Conservation (phyloP, 2,797 vertebrate genomes). For the Coracias cyanogaster region DNA sequence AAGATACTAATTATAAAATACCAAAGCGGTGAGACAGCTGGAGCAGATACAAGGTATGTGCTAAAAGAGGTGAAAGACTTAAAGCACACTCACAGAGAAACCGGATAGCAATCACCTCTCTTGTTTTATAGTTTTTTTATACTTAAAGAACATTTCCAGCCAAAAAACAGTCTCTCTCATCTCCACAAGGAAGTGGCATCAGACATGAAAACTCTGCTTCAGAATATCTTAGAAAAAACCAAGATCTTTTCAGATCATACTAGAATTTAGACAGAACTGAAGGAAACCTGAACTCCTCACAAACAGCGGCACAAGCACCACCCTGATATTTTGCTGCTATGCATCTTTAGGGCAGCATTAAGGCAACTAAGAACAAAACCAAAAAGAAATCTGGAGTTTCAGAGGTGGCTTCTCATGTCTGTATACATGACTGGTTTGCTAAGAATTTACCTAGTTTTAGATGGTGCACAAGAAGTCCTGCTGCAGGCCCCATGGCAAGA, state of each 20-base stretch:
- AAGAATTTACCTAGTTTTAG: background rate
- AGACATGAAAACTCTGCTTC: background rate
- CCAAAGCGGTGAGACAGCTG: constrained; percentile 19
- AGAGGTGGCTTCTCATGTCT: background rate
- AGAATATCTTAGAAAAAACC: background rate
- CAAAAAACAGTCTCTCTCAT: background rate
- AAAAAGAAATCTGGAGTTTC: background rate
- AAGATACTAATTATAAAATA: constrained; percentile 24
- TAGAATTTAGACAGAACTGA: background rate
- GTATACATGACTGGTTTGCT: background rate
- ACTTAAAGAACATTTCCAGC: background rate
- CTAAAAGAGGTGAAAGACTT: background rate
- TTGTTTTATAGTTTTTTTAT: background rate
- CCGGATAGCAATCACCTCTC: background rate
- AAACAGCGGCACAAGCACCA: background rate
- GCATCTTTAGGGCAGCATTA: background rate
- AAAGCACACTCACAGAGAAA: background rate
- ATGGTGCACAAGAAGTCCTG: background rate
- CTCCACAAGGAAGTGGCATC: fast-evolving
- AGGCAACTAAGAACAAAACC: background rate
- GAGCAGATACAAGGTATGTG: background rate
- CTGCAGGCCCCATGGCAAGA: background rate
- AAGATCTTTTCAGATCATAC: background rate
- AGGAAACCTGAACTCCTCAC: background rate
- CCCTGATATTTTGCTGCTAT: background rate